Evolutionary conservation across 2,888 invertebrate species (phyloP), one percentile per base, ranked within the genome.

Genomic region (Watsonalla binaria): DNA sequence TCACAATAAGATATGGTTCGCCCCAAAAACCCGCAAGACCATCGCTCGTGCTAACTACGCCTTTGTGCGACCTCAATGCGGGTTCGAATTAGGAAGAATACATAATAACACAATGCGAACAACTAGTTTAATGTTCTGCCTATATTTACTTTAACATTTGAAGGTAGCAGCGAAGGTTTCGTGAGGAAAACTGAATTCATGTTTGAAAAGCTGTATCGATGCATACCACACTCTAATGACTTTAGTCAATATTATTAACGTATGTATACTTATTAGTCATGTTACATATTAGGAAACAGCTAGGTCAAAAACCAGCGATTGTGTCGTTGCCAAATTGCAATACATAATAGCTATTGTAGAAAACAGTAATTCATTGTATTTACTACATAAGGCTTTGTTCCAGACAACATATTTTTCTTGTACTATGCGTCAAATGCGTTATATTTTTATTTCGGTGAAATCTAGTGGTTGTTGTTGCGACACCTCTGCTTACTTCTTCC

Each of bases 51-150:
- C 37, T 51, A 46, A 54, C 45, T 54, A 35, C 46, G 37, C 59
- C 59, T 63, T 66, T 65, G 58, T 63, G 53, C 60, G 67, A 62
- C 71, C 72, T 70, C 61, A 69, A 61, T 62, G 68, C 55, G 58
- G 58, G 55, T 63, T 61, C 65, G 59, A 68, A 72, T 72, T 71
- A 60, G 68, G 58, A 60, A 70, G 63, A 62, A 61, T 60, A 69
- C 59, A 70, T 65, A 71, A 59, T 50, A 59, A 51, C 54, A 63
- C 63, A 70, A 68, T 60, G 47, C 14, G 24, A 24, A 37, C 50
- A 49, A 53, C 51, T 53, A 42, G 39, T 54, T 54, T 52, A 50
- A 54, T 49, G 49, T 37, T 49, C 37, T 37, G 52, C 35, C 46
- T 49, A 53, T 52, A 45, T 54, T 51, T 54, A 55, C 46, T 55